A percentile compares a stretch with the other conserved stretches of the same genome.
Evolutionary conservation across 92 coral and sea anemone genomes (phyloP).

Genomic region (Palythoa caribaeorum): DNA sequence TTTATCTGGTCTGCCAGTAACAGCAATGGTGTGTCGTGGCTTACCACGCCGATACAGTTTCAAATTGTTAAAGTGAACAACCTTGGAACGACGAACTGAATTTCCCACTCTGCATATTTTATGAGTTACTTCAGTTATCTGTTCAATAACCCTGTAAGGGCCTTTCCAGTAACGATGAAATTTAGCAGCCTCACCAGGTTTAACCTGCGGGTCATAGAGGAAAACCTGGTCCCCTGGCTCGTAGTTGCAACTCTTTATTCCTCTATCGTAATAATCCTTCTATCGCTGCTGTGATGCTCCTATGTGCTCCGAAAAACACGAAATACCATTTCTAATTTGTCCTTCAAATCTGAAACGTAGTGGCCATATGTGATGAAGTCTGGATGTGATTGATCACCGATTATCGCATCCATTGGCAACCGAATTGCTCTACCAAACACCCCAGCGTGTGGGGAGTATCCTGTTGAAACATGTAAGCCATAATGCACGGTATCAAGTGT

Average conservation of each 20-base stretch:
- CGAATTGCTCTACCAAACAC: no score
- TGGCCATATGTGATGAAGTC: constrained; percentile 21
- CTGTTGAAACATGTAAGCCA: constrained; percentile 57
- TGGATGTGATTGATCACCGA: constrained; percentile 41
- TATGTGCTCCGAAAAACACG: constrained; percentile 19
- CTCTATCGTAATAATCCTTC: constrained; percentile 24
- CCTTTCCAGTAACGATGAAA: no score
- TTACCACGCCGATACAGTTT: no score
- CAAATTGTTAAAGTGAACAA: no score
- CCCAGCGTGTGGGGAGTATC: constrained; percentile 57
- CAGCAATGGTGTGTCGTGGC: no score
- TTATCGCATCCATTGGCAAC: constrained; percentile 52
- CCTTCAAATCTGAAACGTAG: constrained; percentile 27
- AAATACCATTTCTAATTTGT: constrained; percentile 19
- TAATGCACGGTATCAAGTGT: constrained; percentile 44
- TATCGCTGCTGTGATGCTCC: constrained; percentile 21
- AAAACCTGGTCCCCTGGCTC: constrained; percentile 7
- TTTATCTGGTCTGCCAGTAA: no score
- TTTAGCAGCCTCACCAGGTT: no score
- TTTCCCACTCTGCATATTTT: no score
- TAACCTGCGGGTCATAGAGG: no score
- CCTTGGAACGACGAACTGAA: no score
- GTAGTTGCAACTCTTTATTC: constrained; percentile 24
- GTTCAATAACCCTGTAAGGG: no score
- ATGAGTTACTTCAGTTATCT: no score